A percentile compares a stretch with the other conserved stretches of the same genome.
phyloP scores from a whole-genome alignment of 2,888 invertebrate species.

The Oeneis ivallda region DNA sequence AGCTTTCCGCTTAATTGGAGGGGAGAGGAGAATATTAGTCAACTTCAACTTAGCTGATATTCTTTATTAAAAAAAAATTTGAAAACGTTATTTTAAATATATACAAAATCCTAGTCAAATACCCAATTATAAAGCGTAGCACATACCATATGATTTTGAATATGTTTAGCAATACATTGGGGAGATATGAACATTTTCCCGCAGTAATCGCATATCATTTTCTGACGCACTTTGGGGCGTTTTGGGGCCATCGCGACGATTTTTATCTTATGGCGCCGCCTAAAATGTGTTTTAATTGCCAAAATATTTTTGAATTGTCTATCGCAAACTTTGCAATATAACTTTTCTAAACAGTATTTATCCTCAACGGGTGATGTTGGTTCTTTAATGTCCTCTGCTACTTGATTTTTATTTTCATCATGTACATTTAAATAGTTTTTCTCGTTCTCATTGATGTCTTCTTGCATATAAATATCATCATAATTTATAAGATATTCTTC shows the following conservation, averaged over 20 bases:
- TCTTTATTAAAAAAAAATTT: too few species aligned
- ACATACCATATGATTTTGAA: slow-evolving; percentile 50
- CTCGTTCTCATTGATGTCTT: slow-evolving; percentile 34
- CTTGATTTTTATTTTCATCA: slow-evolving; percentile 14
- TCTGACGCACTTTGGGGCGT: slow-evolving; percentile 23
- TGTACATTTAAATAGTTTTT: slow-evolving; percentile 4
- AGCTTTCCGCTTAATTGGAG: too few species aligned
- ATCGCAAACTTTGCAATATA: slow-evolving; percentile 58
- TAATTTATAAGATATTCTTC: slow-evolving; percentile 23
- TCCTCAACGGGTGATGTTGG: slow-evolving; percentile 34
- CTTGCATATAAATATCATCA: slow-evolving; percentile 23
- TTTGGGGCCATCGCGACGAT: slow-evolving; percentile 35
- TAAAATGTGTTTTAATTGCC: slow-evolving; percentile 54
- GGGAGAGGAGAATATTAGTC: too few species aligned
- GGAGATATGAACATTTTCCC: slow-evolving; percentile 44
- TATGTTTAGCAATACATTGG: slow-evolving; percentile 48
- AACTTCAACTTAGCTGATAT: too few species aligned
- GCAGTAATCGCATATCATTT: slow-evolving; percentile 52
- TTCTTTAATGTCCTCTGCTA: slow-evolving; percentile 17
- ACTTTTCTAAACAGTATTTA: slow-evolving; percentile 52
- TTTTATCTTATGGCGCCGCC: slow-evolving; percentile 50
- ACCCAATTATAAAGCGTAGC: not conserved
- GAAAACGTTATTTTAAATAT: too few species aligned
- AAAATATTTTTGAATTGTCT: slow-evolving; percentile 46
- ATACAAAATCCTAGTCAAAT: too few species aligned